phyloP scores from a whole-genome alignment of 1,140 invertebrate species.

The Pseudoatta argentina region DNA sequence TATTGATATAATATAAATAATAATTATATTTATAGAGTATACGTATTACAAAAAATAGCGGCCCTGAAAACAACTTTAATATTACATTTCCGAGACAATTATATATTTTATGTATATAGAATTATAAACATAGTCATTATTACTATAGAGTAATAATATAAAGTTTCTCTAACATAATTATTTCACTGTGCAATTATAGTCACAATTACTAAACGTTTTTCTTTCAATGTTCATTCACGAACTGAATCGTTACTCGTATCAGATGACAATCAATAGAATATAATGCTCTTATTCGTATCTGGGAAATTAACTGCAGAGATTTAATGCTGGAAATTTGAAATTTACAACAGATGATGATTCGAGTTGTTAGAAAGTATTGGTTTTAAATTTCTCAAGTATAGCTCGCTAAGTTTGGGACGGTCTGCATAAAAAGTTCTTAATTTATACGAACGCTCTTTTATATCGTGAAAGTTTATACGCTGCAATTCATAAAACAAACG shows the following conservation, averaged over 20 bases:
- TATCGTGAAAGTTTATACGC: constrained; percentile 28
- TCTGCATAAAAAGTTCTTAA: constrained; percentile 5
- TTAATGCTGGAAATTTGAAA: constrained; percentile 21
- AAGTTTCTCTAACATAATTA: too few relatives aligned
- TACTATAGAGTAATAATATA: too few relatives aligned
- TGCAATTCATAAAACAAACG: constrained; percentile 37
- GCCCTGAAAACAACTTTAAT: too few relatives aligned
- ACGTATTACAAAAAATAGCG: too few relatives aligned
- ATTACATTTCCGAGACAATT: too few relatives aligned
- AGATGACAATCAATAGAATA: background rate
- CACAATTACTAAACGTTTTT: too few relatives aligned
- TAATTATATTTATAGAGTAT: too few relatives aligned
- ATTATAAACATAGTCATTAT: too few relatives aligned
- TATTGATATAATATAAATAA: too few relatives aligned
- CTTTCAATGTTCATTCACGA: background rate
- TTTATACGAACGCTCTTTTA: constrained; percentile 7
- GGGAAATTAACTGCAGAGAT: background rate
- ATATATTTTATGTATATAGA: too few relatives aligned
- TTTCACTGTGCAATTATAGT: too few relatives aligned
- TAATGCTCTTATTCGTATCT: background rate
- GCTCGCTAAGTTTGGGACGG: background rate
- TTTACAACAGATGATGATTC: background rate
- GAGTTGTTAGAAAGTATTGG: background rate
- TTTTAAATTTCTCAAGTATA: background rate
- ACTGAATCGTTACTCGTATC: background rate